Conservation (phyloP, 2,797 vertebrate species). For the Phoxinus dragarum region DNA sequence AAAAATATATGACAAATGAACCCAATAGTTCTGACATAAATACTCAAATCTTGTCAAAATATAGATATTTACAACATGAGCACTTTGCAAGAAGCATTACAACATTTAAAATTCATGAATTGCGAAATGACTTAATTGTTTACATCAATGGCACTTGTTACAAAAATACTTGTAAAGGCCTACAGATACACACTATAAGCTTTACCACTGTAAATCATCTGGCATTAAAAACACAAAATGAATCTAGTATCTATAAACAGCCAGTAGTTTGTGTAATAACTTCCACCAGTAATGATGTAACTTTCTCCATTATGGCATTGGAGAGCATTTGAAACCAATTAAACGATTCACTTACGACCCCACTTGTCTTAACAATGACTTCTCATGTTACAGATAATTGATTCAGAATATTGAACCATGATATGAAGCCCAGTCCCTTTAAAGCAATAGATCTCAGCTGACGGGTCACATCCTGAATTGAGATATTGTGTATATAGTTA, state of each 20-base stretch:
- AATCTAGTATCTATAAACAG: neutral
- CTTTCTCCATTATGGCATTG: neutral
- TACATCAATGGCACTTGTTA: conserved; percentile 18
- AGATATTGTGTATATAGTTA: neutral
- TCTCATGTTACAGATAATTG: conserved; percentile 5
- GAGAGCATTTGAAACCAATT: neutral
- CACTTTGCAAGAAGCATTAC: conserved; percentile 69
- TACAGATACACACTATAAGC: neutral
- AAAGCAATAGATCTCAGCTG: neutral
- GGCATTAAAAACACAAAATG: neutral
- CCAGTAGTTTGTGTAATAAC: neutral
- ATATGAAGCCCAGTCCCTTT: neutral
- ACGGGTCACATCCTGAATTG: neutral
- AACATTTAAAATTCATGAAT: conserved; percentile 54
- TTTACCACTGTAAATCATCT: neutral
- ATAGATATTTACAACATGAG: conserved; percentile 76
- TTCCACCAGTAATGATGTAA: neutral
- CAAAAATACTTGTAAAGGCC: neutral
- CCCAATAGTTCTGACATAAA: conserved; percentile 40
- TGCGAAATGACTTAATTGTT: neutral
- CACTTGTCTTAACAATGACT: conserved; percentile 11
- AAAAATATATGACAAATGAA: conserved; percentile 17
- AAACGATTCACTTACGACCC: conserved; percentile 15
- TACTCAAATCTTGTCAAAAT: conserved; percentile 78
- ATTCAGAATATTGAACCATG: conserved; percentile 18